These are phyloP conservation scores for Zygaena filipendulae DNA, from an alignment of 2,888 invertebrate species.

Conservation along the genomic window DNA sequence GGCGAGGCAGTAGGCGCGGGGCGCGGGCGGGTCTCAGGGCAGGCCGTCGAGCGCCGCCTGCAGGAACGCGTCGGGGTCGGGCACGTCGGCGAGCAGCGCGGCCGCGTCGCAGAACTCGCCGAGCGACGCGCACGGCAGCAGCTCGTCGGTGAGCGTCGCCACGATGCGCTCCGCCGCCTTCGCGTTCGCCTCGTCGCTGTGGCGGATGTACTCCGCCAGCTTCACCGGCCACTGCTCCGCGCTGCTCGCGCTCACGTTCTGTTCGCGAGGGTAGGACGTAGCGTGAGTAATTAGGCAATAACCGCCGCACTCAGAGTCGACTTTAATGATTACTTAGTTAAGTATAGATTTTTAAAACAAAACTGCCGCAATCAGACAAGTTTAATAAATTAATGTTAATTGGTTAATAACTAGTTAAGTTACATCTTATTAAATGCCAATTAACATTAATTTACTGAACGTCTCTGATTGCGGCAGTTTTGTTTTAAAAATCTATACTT, in stretches of 20 bases:
- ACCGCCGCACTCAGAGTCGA: too few relatives aligned
- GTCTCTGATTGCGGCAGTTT: too few relatives aligned
- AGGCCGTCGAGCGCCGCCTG: slow-evolving; percentile 36
- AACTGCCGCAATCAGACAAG: too few relatives aligned
- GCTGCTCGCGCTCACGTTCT: slow-evolving; percentile 75
- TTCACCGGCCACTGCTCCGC: slow-evolving; percentile 91
- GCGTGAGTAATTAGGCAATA: too few relatives aligned
- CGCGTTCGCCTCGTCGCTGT: slow-evolving; percentile 91
- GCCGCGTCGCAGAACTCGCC: slow-evolving; percentile 94
- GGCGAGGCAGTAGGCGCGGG: slow-evolving; percentile 34
- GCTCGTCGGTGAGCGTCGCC: slow-evolving; percentile 85
- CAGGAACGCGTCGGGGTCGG: slow-evolving; percentile 69
- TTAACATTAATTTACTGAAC: too few relatives aligned
- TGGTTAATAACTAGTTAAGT: too few relatives aligned
- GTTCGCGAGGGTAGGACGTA: too few relatives aligned
- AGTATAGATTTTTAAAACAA: too few relatives aligned
- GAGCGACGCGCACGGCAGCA: slow-evolving; percentile 90
- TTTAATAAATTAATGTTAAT: too few relatives aligned
- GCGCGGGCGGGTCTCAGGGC: slow-evolving; percentile 37
- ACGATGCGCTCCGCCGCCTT: slow-evolving; percentile 90
- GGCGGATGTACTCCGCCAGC: slow-evolving; percentile 92
- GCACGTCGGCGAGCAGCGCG: slow-evolving; percentile 78
- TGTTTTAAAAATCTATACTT: too few relatives aligned
- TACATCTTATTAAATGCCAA: too few relatives aligned
- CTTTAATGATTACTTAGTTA: too few relatives aligned